Percentiles rank a stretch among this genome's conserved stretches.
Conservation (phyloP, 1,140 invertebrate genomes). For the Diorhabda elongata region DNA sequence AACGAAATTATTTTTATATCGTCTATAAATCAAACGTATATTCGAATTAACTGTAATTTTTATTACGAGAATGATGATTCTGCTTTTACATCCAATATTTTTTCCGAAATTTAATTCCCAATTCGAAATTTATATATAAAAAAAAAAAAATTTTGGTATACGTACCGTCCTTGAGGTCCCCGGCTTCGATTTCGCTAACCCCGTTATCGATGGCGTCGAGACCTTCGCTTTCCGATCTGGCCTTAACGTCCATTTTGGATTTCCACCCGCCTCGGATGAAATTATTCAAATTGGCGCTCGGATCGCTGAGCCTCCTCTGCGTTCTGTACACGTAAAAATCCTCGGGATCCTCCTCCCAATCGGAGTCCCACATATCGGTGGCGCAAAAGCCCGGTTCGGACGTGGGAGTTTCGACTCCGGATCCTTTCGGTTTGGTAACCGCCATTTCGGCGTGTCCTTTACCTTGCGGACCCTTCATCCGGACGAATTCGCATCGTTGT, state of each 20-base stretch:
- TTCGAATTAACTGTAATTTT: too few species aligned
- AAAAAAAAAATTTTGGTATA: constrained; percentile 15
- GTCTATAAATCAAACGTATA: too few species aligned
- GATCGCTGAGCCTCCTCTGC: constrained; percentile 87
- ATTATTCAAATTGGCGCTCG: constrained; percentile 87
- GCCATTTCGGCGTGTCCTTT: constrained; percentile 99
- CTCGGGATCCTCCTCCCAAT: constrained; percentile 82
- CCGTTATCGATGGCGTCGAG: constrained; percentile 77
- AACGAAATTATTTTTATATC: too few species aligned
- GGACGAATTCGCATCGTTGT: constrained; percentile 92
- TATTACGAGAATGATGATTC: background rate
- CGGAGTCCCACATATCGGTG: constrained; percentile 80
- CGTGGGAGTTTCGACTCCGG: constrained; percentile 89
- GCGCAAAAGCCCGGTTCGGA: constrained; percentile 85
- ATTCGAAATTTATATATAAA: background rate
- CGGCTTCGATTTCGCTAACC: constrained; percentile 87
- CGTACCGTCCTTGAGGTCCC: constrained; percentile 88
- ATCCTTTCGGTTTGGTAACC: constrained; percentile 84
- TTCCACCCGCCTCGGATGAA: constrained; percentile 80
- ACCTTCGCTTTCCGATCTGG: constrained; percentile 88
- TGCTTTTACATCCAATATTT: background rate
- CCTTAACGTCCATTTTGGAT: constrained; percentile 62
- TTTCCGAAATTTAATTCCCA: background rate
- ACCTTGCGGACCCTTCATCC: constrained; percentile 94
- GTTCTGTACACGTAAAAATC: constrained; percentile 74